Evolutionary conservation across 2,888 invertebrate genomes (phyloP), one percentile per base, ranked within the genome.

Genomic region (Eristalis intricaria): DNA sequence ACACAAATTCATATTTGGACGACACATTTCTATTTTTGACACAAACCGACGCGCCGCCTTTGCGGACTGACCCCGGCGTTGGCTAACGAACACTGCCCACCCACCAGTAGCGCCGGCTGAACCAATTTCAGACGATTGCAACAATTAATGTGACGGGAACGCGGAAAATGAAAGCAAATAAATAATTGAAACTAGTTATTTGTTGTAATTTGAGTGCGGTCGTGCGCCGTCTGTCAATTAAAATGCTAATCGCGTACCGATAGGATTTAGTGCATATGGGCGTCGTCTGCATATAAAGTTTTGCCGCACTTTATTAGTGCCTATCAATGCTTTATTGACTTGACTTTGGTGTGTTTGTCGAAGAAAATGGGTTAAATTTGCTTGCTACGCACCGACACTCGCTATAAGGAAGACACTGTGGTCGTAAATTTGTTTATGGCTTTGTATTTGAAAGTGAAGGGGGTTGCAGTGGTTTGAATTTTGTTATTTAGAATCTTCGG

Each of bases 171-270:
- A 10, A 66, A 43, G 8, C 8, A 66, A 43, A 23, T 26, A 66
- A 66, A 26, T n/a, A 23, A 15, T 58, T 43, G 7, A 56, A 58
- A 19, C 60, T n/a, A 58, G 74, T 61, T 64, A 23, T 22, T 19
- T 29, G 63, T 70, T 29, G 77, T 82, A 60, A 63, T 56, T 66
- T 68, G 23, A 68, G 23, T 40, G 56, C 26, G 29, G 63, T 73
- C 73, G 83, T 73, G 73, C 63, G 71, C 77, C 70, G 40, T 4
- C 23, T n/a, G 40, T 56, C 50, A 73, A 83, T 83, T 73, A 60
- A 78, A 73, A 83, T 83, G 78, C 73, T 73, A 73, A 69, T 35
- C 50, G 63, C 50, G n/a, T 19, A 50, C 50, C 10, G 50, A 50
- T 50, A 7, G 50, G 50, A 2, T n/a, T 50, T 50, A 50, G 50